Evolutionary conservation across 2,113 vertebrate species (phyloP).

Genomic region (Lonchura striata): DNA sequence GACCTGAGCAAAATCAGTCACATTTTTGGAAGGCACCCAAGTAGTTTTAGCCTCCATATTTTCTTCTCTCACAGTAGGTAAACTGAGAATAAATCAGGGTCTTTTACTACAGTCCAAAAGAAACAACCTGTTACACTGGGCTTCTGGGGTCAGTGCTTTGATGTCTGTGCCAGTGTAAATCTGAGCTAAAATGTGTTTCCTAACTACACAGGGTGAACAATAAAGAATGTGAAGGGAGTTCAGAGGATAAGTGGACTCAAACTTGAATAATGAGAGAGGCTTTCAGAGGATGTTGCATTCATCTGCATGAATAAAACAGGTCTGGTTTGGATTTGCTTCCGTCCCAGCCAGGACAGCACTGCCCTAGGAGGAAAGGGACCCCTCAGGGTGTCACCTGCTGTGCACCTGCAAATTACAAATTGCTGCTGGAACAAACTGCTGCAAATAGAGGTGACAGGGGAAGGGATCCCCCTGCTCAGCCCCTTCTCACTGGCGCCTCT

Average conservation of each 20-base stretch:
- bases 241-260: not conserved
- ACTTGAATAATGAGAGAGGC: not conserved
- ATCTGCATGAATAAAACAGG: not conserved
- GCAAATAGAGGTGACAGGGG: not conserved
- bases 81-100: conserved; percentile 29
- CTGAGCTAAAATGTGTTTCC: not conserved
- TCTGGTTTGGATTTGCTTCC: not conserved
- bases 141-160: conserved; percentile 9
- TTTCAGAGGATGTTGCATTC: not conserved
- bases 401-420: not conserved
- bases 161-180: not conserved
- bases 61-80: not conserved
- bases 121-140: not conserved
- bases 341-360: not conserved
- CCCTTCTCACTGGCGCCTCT: not conserved
- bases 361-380: not conserved
- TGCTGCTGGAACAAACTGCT: not conserved
- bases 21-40: conserved; percentile 17
- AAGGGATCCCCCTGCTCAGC: not conserved
- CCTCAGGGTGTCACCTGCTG: not conserved
- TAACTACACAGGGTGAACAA: not conserved
- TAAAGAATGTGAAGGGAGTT: not conserved
- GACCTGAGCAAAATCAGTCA: conserved; percentile 3
- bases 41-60: not conserved
- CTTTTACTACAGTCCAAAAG: not conserved